Conservation (phyloP, 1,140 invertebrate species). For the Schlechtendalia chinensis region DNA sequence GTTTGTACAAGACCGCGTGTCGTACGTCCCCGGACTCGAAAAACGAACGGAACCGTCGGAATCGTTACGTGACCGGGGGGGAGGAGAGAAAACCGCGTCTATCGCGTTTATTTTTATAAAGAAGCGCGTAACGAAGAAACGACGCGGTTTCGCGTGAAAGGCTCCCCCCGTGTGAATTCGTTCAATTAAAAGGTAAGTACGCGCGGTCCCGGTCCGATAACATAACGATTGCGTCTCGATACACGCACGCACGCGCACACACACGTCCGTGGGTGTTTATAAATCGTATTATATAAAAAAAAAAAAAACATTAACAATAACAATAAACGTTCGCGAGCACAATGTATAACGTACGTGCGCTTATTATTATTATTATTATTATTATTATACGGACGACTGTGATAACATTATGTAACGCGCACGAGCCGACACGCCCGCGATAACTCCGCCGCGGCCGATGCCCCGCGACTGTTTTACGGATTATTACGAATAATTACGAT, state of each 20-base stretch:
- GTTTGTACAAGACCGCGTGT: too few species aligned
- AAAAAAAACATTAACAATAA: too few species aligned
- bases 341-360: too few species aligned
- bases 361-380: too few species aligned
- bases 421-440: slow-evolving; percentile 11
- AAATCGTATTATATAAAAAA: too few species aligned
- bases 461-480: neutral
- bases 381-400: neutral
- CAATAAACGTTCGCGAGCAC: too few species aligned
- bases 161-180: slow-evolving; percentile 32
- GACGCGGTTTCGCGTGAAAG: neutral
- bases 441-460: too few species aligned
- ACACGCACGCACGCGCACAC: too few species aligned
- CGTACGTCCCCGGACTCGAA: too few species aligned
- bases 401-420: neutral
- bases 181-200: slow-evolving; percentile 30
- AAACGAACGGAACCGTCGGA: neutral
- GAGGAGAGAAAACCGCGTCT: too few species aligned
- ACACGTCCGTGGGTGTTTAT: too few species aligned
- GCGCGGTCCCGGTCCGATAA: neutral
- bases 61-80: slow-evolving; percentile 8
- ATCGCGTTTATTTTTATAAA: neutral
- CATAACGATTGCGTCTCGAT: too few species aligned
- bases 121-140: neutral
- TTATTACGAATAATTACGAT: neutral